These are phyloP conservation scores for Morpho achilles DNA, from an alignment of 2,888 invertebrate genomes.

Conservation along the genomic window DNA sequence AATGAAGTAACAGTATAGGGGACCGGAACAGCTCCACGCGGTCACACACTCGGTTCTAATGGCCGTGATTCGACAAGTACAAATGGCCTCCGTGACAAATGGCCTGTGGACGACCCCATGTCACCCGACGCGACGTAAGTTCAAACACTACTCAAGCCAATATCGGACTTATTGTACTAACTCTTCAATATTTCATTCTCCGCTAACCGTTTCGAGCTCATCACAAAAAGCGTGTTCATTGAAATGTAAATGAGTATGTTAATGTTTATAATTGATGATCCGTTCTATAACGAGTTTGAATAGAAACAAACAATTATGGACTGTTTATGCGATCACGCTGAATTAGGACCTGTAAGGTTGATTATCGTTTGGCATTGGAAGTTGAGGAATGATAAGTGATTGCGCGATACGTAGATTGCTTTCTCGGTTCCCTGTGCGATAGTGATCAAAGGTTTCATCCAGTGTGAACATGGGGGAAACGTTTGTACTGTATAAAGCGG, in stretches of 20 bases:
- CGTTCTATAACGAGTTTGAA: conserved; percentile 27
- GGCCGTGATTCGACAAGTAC: conserved; percentile 80
- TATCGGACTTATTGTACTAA: conserved; percentile 51
- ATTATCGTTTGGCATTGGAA: conserved; percentile 35
- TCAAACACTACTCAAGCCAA: conserved; percentile 58
- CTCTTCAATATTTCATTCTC: conserved; percentile 34
- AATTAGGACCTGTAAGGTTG: conserved; percentile 40
- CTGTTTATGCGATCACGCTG: conserved; percentile 29
- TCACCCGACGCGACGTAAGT: conserved; percentile 60
- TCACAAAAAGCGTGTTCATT: conserved; percentile 31
- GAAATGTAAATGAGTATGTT: conserved; percentile 35
- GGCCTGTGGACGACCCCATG: conserved; percentile 70
- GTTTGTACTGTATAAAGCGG: conserved; percentile 40
- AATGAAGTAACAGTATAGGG: conserved; percentile 50
- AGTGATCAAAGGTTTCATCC: conserved; percentile 62
- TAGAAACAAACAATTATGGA: conserved; percentile 30
- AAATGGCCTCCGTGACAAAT: conserved; percentile 79
- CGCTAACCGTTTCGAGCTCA: conserved; percentile 29
- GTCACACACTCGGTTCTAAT: conserved; percentile 78
- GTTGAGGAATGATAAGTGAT: conserved; percentile 56
- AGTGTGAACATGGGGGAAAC: conserved; percentile 47
- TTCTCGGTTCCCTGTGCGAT: conserved; percentile 60
- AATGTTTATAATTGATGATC: conserved; percentile 37
- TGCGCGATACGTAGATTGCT: conserved; percentile 58
- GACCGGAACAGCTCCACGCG: conserved; percentile 66